Evolutionary conservation across 2,113 vertebrate species (phyloP), one percentile per base, ranked within the genome.

Genomic region (Alexandromys fortis): DNA sequence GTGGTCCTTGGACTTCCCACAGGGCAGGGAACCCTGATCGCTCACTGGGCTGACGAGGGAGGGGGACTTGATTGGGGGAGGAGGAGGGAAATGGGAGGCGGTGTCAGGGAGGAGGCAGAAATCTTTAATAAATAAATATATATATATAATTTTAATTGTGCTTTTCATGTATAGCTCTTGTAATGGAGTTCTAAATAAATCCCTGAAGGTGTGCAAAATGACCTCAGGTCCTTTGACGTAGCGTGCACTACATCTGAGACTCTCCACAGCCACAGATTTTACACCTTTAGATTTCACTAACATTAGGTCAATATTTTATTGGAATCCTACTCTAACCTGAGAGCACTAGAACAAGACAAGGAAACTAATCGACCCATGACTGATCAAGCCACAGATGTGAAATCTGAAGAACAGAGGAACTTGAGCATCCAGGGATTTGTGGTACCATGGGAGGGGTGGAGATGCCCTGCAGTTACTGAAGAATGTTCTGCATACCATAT

Each of bases 161-260:
- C n/a, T 35, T 76, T 96, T 77, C 33, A 30, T 91, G 86, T 81
- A 94, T 55, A 90, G 86, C n/a, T 93, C 67, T 78, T 49, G 55
- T 10, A 96, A 89, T 79, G n/a, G 68, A 61, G 35, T 81, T 90
- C 75, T 63, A 75, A 97, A 92, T 75, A 63, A 55, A 82, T 77
- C 77, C 61, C 33, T 52, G 13, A 61, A 86, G 93, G n/a, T 86
- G 21, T 17, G 5, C 45, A 16, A 45, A 67, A 38, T 63, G 61
- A 49, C 52, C 61, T 65, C 22, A 61, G 33, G 67, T 81, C 45
- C 47, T 87, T 87, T 63, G n/a, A n/a, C 72, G 9, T 21, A 68
- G 38, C 9, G 47, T 67, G 28, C 58, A n/a, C 45, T 78, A 24
- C 70, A 82, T 30, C 30, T 70, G 35, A 92, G n/a, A 21, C 35